phyloP scores from a whole-genome alignment of 2,797 vertebrate species.

The Trematomus bernacchii region DNA sequence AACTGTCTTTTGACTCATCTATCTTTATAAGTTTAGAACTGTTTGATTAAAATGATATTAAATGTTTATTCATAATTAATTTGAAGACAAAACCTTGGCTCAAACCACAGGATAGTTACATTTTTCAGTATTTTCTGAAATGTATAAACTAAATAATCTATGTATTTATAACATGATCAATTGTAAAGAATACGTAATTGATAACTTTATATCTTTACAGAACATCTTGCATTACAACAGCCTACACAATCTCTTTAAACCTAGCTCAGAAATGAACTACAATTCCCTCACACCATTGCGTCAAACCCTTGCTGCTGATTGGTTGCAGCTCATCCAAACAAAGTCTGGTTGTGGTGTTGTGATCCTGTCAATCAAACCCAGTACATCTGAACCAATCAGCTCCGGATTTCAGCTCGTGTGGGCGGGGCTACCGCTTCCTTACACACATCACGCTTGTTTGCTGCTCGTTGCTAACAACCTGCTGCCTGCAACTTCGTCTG shows the following conservation, averaged over 20 bases:
- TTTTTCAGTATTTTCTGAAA: too few relatives aligned
- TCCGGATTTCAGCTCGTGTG: not conserved
- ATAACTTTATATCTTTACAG: not conserved
- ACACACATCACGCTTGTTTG: constrained; percentile 51
- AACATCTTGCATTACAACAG: not conserved
- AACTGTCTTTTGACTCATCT: too few relatives aligned
- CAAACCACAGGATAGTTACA: too few relatives aligned
- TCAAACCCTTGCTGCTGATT: constrained; percentile 42
- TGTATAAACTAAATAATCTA: too few relatives aligned
- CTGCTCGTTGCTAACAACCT: constrained; percentile 79
- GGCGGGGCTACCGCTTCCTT: constrained; percentile 64
- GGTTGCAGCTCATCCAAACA: constrained; percentile 47
- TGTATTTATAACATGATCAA: not conserved
- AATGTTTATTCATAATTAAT: too few relatives aligned
- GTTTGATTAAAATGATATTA: too few relatives aligned
- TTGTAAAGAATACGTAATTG: not conserved
- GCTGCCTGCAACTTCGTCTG: constrained; percentile 71
- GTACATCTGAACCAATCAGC: constrained; percentile 52
- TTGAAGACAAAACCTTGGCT: too few relatives aligned
- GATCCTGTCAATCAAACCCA: constrained; percentile 51
- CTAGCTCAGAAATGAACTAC: constrained; percentile 30
- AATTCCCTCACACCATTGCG: constrained; percentile 50
- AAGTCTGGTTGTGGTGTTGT: constrained; percentile 37
- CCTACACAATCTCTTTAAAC: not conserved
- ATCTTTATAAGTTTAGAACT: too few relatives aligned